Evolutionary conservation across 2,888 invertebrate species (phyloP).

Genomic region (Eulithis testata): DNA sequence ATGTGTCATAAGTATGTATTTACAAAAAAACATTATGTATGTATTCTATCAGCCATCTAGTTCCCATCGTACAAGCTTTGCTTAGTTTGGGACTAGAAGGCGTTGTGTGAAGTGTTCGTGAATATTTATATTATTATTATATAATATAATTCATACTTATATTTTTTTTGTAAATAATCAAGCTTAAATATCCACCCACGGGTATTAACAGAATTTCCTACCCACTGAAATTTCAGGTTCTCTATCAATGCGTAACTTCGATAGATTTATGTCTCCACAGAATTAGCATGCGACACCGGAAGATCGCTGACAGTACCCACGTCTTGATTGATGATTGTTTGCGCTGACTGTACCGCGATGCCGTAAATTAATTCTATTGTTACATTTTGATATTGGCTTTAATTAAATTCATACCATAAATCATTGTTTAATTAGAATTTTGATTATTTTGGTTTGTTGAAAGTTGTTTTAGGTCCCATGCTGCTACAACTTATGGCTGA

Average conservation of each 20-base stretch:
- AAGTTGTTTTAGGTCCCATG: slow-evolving; percentile 23
- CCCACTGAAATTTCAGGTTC: neutral
- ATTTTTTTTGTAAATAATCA: no score
- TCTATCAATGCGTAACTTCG: slow-evolving; percentile 34
- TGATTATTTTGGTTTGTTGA: slow-evolving; percentile 29
- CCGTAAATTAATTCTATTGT: slow-evolving; percentile 36
- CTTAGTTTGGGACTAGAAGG: no score
- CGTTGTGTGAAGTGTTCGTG: no score
- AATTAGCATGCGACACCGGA: slow-evolving; percentile 44
- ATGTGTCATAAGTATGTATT: no score
- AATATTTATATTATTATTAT: no score
- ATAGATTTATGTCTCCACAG: slow-evolving; percentile 42
- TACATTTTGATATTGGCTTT: slow-evolving; percentile 35
- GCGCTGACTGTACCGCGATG: slow-evolving; percentile 40
- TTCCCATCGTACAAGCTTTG: no score
- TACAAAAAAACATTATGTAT: no score
- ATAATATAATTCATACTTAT: no score
- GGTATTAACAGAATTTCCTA: neutral
- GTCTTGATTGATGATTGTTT: slow-evolving; percentile 43
- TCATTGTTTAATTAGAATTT: slow-evolving; percentile 35
- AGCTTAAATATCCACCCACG: no score
- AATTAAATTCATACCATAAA: slow-evolving; percentile 31
- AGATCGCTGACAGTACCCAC: slow-evolving; percentile 38
- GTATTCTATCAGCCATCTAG: no score
- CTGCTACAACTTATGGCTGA: no score